Percentiles rank a stretch among this genome's conserved stretches.
Evolutionary conservation across 2,888 invertebrate species (phyloP).

Genomic region (Acrobasis repandana): DNA sequence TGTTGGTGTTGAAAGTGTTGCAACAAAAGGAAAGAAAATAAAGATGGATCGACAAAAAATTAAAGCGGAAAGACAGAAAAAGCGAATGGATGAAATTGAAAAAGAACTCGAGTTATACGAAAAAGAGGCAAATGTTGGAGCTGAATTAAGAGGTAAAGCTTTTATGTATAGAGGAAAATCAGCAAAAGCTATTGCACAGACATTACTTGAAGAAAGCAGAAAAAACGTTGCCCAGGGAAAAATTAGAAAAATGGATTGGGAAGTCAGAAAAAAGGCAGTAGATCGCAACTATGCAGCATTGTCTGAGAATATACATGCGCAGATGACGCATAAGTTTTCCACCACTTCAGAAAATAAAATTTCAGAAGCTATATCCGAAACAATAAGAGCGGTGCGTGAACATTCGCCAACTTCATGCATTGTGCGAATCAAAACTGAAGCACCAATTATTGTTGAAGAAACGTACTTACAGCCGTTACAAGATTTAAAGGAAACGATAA

Average conservation of each 20-base stretch:
- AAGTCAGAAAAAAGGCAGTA: slow-evolving; percentile 44
- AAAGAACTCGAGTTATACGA: slow-evolving; percentile 67
- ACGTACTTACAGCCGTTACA: slow-evolving; percentile 67
- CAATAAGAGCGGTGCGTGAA: slow-evolving; percentile 54
- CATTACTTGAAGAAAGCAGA: slow-evolving; percentile 83
- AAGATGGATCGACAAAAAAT: slow-evolving; percentile 63
- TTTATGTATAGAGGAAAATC: slow-evolving; percentile 88
- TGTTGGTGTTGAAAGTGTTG: slow-evolving; percentile 80
- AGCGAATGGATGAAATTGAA: slow-evolving; percentile 71
- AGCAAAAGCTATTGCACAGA: slow-evolving; percentile 87
- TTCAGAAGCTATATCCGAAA: slow-evolving; percentile 52
- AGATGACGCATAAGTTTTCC: slow-evolving; percentile 43
- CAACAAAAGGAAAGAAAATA: slow-evolving; percentile 76
- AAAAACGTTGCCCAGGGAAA: slow-evolving; percentile 76
- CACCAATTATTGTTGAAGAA: slow-evolving; percentile 72
- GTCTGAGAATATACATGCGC: slow-evolving; percentile 48
- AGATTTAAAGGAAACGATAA: slow-evolving; percentile 84
- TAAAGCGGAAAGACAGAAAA: slow-evolving; percentile 68
- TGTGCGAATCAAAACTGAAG: slow-evolving; percentile 62
- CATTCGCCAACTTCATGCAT: slow-evolving; percentile 63
- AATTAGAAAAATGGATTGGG: slow-evolving; percentile 56
- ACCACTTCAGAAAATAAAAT: slow-evolving; percentile 45
- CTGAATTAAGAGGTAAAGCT: slow-evolving; percentile 79
- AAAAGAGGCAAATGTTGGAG: slow-evolving; percentile 69
- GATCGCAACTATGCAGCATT: slow-evolving; percentile 49